Base-by-base conservation (phyloP, 2,888 invertebrate genomes). In the Clunio marinus region DNA sequence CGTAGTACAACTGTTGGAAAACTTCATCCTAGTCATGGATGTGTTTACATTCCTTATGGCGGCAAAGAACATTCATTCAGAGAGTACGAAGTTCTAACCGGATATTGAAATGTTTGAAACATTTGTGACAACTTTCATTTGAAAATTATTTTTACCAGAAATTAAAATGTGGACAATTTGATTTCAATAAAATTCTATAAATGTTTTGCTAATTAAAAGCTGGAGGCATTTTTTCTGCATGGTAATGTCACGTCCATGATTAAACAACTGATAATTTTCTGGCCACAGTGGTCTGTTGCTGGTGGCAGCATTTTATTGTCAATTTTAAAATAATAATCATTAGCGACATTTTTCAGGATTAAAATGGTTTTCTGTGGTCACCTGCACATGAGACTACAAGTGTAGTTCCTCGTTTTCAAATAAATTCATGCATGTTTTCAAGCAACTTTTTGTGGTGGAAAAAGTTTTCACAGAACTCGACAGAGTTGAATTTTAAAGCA, bases 21-120 rank as follows among this genome's bases (percentile, higher is more conserved):
- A 79, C 85, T 90, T 1, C 90, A 90, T 73, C 84, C 85, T 27
- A 88, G 87, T n/a, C 89, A 89, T 74, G 86, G 83, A n/a, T 85
- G 86, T 35, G 84, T 87, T 75, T 91, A 90, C 82, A 88, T 91
- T 77, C 83, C 89, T n/a, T 90, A 83, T 74, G 88, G 80, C 0
- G 89, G 90, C n/a, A 81, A 84, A 72, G 91, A 90, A 75, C 77
- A 88, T 57, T 83, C 84, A 32, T 87, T 86, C 80, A 82, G 83
- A 1, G 87, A 88, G 25, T 91, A 87, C 75, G 89, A 91, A 80
- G 79, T 91, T 72, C 83, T 90, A 69, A 80, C 85, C 72, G 74
- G 76, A 71, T 46, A 69, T 58, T 70, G 69, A 32, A 37, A 55
- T 2, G 3, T 27, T 24, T 20, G 8, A 24, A 32, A 20, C n/a